phyloP scores from a whole-genome alignment of 1,140 invertebrate genomes.

The Polypedilum vanderplanki region DNA sequence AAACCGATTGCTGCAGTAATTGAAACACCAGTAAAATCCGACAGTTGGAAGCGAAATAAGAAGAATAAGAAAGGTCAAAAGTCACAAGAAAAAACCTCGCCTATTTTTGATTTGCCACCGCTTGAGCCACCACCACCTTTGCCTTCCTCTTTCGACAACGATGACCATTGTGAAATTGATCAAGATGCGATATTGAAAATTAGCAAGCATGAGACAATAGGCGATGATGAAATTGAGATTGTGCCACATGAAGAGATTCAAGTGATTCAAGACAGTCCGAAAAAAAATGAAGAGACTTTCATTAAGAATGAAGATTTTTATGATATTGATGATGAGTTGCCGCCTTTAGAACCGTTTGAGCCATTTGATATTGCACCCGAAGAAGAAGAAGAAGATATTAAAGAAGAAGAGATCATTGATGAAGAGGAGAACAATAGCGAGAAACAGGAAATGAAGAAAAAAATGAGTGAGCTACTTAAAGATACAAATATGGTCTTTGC shows the following conservation, averaged over 20 bases:
- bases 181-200: conserved; percentile 2
- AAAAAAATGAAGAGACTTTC: background rate
- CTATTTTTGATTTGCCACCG: too few relatives aligned
- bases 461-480: conserved; percentile 33
- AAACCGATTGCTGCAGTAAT: too few relatives aligned
- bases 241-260: background rate
- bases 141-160: background rate
- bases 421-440: conserved; percentile 32
- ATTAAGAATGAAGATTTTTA: conserved; percentile 22
- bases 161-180: too few relatives aligned
- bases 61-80: too few relatives aligned
- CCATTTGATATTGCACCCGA: conserved; percentile 29
- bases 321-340: conserved; percentile 35
- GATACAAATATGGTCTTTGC: conserved; percentile 31
- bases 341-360: conserved; percentile 37
- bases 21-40: too few relatives aligned
- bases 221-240: conserved; percentile 11
- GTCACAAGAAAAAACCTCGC: too few relatives aligned
- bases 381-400: conserved; percentile 15
- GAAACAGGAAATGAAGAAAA: conserved; percentile 38
- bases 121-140: too few relatives aligned
- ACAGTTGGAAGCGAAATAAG: too few relatives aligned
- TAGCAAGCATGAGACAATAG: background rate
- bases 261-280: conserved; percentile 16
- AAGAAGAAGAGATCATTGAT: conserved; percentile 32